Base-by-base conservation (phyloP, 2,113 vertebrate species). In the Corydoras sp. region DNA sequence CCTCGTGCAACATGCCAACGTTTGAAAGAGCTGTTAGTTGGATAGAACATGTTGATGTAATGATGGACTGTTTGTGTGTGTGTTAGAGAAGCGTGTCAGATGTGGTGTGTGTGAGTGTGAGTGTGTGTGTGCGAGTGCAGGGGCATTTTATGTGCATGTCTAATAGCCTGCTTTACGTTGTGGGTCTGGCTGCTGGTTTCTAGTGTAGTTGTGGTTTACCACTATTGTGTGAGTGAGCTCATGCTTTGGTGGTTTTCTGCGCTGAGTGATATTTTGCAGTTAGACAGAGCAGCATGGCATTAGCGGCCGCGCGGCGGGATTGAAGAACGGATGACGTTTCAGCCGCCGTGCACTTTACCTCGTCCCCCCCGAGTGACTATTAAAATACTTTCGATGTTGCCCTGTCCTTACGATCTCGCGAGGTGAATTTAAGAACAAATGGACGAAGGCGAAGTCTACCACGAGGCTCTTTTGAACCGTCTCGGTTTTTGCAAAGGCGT, bases 151-250 rank as follows among this genome's bases (percentile, higher is more conserved):
- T 68, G 68, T 63, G 58, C 35, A 71, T 71, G 29, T 61, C 24
- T 61, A 56, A 62, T 78, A 54, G n/a, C 48, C 68, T 72, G 74
- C 71, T 79, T 65, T 61, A 79, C 72, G 68, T 68, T 71, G 68
- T 78, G 73, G 68, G 64, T 78, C 68, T 75, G 73, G 73, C 73
- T 78, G 32, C 56, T 56, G 69, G 15, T 9, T 72, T 59, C 68
- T n/a, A 15, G 14, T 68, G 59, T 68, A 68, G 49, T 72, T 75
- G 73, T 75, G 77, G 77, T 75, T 72, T 79, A 67, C 73, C 70
- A 56, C 62, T 69, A 35, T 75, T 66, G 56, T 75, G 59, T 66
- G 58, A 30, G 64, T 74, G 72, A 60, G 72, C 50, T 48, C 58
- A 71, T 69, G 31, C 31, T 72, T 63, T 75, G 72, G 73, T 69